phyloP scores from a whole-genome alignment of 2,888 invertebrate species.

The Plusia festucae region DNA sequence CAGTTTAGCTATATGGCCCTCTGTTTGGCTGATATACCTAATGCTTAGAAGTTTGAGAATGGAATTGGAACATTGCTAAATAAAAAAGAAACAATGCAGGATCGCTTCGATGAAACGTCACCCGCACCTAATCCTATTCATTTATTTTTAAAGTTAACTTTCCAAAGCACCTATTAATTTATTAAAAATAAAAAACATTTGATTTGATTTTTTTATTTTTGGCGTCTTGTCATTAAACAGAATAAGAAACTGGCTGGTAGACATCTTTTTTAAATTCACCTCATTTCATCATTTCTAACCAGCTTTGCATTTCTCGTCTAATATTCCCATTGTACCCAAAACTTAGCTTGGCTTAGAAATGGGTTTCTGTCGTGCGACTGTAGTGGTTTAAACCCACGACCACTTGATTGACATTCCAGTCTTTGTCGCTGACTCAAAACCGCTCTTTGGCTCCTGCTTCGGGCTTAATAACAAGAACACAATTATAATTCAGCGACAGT shows the following conservation, averaged over 20 bases:
- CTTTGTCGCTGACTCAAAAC: background rate
- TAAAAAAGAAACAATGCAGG: too few species aligned
- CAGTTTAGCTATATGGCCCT: too few species aligned
- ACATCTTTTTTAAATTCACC: background rate
- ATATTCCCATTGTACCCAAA: background rate
- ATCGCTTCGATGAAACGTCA: background rate
- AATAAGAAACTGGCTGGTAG: too few species aligned
- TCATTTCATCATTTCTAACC: background rate
- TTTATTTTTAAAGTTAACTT: too few species aligned
- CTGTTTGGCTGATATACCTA: too few species aligned
- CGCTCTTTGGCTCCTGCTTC: background rate
- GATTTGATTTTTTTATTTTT: too few species aligned
- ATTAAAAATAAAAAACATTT: too few species aligned
- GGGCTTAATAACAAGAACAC: background rate
- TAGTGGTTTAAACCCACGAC: background rate
- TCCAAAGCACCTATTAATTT: too few species aligned
- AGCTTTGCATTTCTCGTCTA: background rate
- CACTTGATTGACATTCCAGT: background rate
- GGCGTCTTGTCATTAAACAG: too few species aligned
- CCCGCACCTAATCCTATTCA: too few species aligned
- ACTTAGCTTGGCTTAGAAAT: background rate
- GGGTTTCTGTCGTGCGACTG: background rate
- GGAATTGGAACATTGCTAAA: too few species aligned
- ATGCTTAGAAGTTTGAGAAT: too few species aligned
- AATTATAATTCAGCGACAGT: background rate